Base-by-base conservation (phyloP, 2,113 vertebrate species). In the Rhynchomys soricoides region DNA sequence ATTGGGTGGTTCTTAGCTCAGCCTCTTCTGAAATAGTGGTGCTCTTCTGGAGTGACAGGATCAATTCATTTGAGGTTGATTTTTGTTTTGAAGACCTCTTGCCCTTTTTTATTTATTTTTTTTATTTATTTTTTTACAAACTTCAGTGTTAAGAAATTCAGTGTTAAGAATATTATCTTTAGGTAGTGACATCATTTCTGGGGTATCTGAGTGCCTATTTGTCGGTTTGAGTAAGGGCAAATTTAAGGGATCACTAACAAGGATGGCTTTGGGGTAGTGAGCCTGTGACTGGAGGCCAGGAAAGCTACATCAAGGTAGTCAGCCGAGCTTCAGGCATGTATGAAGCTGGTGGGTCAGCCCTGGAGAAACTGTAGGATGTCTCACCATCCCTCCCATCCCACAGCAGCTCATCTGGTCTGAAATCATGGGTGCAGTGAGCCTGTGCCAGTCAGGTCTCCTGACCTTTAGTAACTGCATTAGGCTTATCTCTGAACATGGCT, bases 71-170 rank as follows among this genome's bases (percentile, higher is more conserved):
- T 86, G 90, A 57, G 62, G 64, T 79, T 83, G 70, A 88, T 29
- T 79, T 87, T 95, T 82, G 57, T 64, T 21, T 73, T 75, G 52
- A 29, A 83, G 45, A 15, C 77, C 92, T 78, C 86, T 94, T 82
- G 52, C 2, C n/a, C 3, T 5, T 7, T 83, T 77, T 87, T 45
- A 43, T 78, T 43, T n/a, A n/a, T n/a, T n/a, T n/a, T n/a, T n/a
- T n/a, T n/a, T n/a, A n/a, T n/a, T n/a, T n/a, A n/a, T n/a, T n/a
- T n/a, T n/a, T 78, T 88, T 71, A 95, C 52, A 86, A 21, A 90
- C 90, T 75, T 96, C 66, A 93, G 3, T 73, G 86, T 94, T 95
- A 91, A 70, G 17, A 88, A 37, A 64, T 71, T 70, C 66, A 93
- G 4, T 81, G 82, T 93, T 94, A 90, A 64, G n/a, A 68, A 81